phyloP scores from a whole-genome alignment of 2,888 invertebrate genomes.

The Aporophyla nigra region DNA sequence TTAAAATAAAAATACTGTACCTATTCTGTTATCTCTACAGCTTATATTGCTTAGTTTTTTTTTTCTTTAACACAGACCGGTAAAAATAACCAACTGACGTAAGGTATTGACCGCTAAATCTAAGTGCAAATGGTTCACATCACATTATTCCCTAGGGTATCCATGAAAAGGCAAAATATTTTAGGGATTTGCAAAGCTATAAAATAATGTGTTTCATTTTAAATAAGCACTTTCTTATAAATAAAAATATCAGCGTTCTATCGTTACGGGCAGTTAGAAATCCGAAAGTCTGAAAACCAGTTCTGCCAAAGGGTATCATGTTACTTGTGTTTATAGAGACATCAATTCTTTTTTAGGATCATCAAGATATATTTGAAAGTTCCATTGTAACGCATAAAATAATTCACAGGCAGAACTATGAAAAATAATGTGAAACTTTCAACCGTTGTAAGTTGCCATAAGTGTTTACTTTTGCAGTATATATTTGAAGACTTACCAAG shows the following conservation, averaged over 20 bases:
- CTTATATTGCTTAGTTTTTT: background rate
- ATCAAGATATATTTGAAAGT: no score
- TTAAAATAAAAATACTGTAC: no score
- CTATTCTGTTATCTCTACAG: background rate
- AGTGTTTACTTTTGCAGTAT: no score
- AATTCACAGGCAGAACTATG: no score
- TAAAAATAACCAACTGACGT: background rate
- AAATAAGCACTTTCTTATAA: background rate
- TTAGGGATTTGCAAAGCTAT: background rate
- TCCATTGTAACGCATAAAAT: no score
- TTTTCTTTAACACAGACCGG: background rate
- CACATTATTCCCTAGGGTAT: constrained; percentile 23
- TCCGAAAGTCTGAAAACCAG: background rate
- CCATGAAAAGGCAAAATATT: background rate
- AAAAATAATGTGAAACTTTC: no score
- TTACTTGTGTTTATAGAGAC: no score
- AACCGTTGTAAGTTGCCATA: no score
- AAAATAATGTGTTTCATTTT: background rate
- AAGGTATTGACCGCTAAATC: constrained; percentile 39
- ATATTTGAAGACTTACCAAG: no score
- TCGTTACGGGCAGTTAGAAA: background rate
- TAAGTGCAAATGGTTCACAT: constrained; percentile 42
- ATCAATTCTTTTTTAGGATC: no score
- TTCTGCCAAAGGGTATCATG: no score
- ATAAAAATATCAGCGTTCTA: background rate